Evolutionary conservation across 2,888 invertebrate genomes (phyloP), one percentile per base, ranked within the genome.

Genomic region (Rhingia rostrata): DNA sequence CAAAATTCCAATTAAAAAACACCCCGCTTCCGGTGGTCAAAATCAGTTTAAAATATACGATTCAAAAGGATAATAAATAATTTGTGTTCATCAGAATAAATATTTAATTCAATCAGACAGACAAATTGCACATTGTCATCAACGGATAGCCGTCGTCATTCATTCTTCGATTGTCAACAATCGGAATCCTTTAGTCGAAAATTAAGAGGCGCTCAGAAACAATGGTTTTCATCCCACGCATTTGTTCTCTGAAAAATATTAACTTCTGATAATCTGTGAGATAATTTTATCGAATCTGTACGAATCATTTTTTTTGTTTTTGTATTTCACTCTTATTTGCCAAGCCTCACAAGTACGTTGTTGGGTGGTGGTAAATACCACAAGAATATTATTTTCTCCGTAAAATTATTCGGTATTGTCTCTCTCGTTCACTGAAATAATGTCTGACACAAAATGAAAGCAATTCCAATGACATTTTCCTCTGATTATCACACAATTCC

Each of bases 401-500:
- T 79, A 74, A n/a, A 84, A 84, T 84, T 74, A 84, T 79, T 77
- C 60, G 63, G 54, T 22, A 73, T 73, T 58, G 49, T 63, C 56
- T 47, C 56, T 47, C 41, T 56, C 30, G 41, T 70, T 49, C 33
- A 7, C 70, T 56, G 56, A 33, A 45, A 14, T 45, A 10, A 10
- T 6, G 0, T 12, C 49, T n/a, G 35, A 41, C 63, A 37, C 47
- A 56, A 33, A 47, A 10, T 6, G 7, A 49, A 56, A 49, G 45
- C 37, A 66, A 54, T 41, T 47, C 61, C 51, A 78, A 83, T 61
- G 66, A 73, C 63, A 67, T 83, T 83, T 78, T 73, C 32, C 54
- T 49, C 70, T 66, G 84, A 75, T 75, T 74, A 75, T 80, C 84
- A 61, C 63, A 61, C 67, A 33, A 14, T 54, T 53, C 47, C 39